Evolutionary conservation across 2,888 invertebrate genomes (phyloP).

Genomic region (Drosophila mulleri): DNA sequence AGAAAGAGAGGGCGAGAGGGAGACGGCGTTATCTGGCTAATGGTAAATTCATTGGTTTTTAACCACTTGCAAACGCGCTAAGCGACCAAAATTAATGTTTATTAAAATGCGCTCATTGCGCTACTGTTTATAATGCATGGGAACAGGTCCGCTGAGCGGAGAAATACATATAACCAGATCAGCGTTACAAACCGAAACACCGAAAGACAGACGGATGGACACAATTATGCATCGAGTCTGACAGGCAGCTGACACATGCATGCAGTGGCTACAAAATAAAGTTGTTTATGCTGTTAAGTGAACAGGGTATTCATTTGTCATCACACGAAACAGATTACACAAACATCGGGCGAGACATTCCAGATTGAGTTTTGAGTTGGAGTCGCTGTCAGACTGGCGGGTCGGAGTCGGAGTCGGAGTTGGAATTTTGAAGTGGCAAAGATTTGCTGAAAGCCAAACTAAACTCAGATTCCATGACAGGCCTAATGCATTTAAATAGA

Average conservation of each 20-base stretch:
- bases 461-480: slow-evolving; percentile 7
- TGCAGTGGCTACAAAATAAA: slow-evolving; percentile 3
- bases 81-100: slow-evolving; percentile 14
- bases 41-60: slow-evolving; percentile 35
- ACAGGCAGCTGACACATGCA: slow-evolving; percentile 11
- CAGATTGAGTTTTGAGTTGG: neutral
- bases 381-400: no score
- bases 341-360: slow-evolving; percentile 3
- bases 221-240: neutral
- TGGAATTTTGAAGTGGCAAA: slow-evolving; percentile 9
- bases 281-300: slow-evolving; percentile 12
- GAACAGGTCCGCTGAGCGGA: slow-evolving; percentile 14
- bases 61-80: slow-evolving; percentile 33
- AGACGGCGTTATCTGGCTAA: slow-evolving; percentile 16
- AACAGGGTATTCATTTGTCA: slow-evolving; percentile 17
- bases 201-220: slow-evolving; percentile 7
- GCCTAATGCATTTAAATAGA: slow-evolving; percentile 4
- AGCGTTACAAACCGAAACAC: slow-evolving; percentile 13
- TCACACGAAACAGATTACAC: slow-evolving; percentile 9
- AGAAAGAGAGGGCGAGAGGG: neutral
- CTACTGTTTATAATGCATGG: slow-evolving; percentile 8
- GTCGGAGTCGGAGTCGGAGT: neutral
- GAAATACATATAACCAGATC: slow-evolving; percentile 7
- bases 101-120: slow-evolving; percentile 16
- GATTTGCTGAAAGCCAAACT: slow-evolving; percentile 9